phyloP scores from a whole-genome alignment of 2,113 vertebrate species.

The sheep (Ovis aries) region DNA sequence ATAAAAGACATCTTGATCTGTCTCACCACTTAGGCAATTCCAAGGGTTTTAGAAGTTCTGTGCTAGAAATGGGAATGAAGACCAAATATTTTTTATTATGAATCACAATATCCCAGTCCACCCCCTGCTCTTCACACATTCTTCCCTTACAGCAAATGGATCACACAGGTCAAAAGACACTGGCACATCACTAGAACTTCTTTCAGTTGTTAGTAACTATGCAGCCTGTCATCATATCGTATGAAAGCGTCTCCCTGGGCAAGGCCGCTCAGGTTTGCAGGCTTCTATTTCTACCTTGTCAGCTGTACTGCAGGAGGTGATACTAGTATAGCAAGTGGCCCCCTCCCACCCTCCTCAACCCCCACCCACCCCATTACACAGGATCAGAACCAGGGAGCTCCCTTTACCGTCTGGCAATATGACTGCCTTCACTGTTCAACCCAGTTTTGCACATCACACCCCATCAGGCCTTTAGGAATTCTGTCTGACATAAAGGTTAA shows the following conservation, averaged over 20 bases:
- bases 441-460: background rate
- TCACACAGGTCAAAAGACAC: background rate
- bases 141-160: background rate
- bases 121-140: background rate
- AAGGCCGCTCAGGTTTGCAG: background rate
- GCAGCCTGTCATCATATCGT: background rate
- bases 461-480: background rate
- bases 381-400: background rate
- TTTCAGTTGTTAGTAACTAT: background rate
- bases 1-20: background rate
- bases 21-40: background rate
- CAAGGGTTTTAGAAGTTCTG: background rate
- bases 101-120: background rate
- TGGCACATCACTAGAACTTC: background rate
- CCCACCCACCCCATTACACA: background rate
- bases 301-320: background rate
- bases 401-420: background rate
- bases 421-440: background rate
- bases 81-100: background rate
- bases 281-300: background rate
- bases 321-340: background rate
- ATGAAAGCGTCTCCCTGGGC: background rate
- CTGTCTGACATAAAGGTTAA: background rate
- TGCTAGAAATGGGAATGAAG: background rate
- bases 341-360: background rate